phyloP scores from a whole-genome alignment of 64 coral and sea anemone genomes.

The Actinia tenebrosa region DNA sequence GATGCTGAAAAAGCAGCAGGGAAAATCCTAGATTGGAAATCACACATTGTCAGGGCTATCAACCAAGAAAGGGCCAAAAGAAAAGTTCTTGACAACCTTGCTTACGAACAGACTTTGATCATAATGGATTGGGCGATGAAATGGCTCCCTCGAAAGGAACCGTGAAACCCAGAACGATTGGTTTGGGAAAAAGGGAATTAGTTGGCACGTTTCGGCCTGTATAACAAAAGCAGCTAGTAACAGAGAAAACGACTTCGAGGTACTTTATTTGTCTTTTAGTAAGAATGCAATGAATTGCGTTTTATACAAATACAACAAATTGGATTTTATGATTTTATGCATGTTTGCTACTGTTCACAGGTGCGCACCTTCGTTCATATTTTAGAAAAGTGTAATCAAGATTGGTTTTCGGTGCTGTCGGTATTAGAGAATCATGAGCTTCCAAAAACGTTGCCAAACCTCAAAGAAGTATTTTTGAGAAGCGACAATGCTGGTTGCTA shows the following conservation, averaged over 20 bases:
- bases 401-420: too few relatives aligned
- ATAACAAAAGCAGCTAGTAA: neutral
- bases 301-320: too few relatives aligned
- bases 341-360: too few relatives aligned
- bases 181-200: slow-evolving; percentile 19
- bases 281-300: too few relatives aligned
- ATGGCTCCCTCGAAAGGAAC: neutral
- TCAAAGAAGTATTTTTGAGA: too few relatives aligned
- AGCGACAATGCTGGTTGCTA: too few relatives aligned
- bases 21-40: neutral
- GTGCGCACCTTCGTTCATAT: too few relatives aligned
- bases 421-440: too few relatives aligned
- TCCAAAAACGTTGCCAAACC: too few relatives aligned
- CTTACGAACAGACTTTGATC: neutral
- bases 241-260: neutral
- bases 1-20: neutral
- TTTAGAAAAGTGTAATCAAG: too few relatives aligned
- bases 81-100: neutral
- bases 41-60: neutral
- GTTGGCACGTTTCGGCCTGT: slow-evolving; percentile 14
- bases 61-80: slow-evolving; percentile 6
- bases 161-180: slow-evolving; percentile 9
- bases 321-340: too few relatives aligned
- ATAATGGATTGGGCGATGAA: slow-evolving; percentile 12
- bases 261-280: too few relatives aligned